Evolutionary conservation across 2,888 invertebrate species (phyloP), one percentile per base, ranked within the genome.

Genomic region (Lathronympha strigana): DNA sequence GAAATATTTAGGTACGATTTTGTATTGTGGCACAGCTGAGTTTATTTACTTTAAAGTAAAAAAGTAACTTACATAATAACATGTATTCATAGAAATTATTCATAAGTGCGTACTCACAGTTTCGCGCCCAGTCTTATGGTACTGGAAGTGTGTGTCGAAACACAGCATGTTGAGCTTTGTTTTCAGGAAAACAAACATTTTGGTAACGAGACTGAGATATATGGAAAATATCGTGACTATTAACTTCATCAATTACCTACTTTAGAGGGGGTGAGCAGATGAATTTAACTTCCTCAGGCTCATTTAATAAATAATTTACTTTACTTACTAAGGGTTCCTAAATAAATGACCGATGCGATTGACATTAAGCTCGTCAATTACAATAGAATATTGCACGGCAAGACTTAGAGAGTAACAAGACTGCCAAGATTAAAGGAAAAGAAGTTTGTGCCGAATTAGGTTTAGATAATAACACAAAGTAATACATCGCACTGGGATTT

Each of bases 91-190:
- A 15, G 54, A 36, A 66, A 54, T 64, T 45, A 58, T 25, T 50
- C 28, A 25, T 45, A 45, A 25, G 47, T 66, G 66, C 38, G 66
- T 38, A 54, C 9, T 38, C 47, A 19, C 11, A 19, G 25, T 31
- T 49, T 74, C 72, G 74, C 76, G 73, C 72, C 76, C 81, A 82
- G 84, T 81, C 83, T 82, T 83, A 75, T 79, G 17, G 36, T 49
- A 61, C 38, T 49, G 53, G 47, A 64, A 64, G 36, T 51, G 28
- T 11, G 31, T 49, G 38, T 54, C 54, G 60, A 40, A 54, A 60
- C 58, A 53, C 60, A 60, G 60, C 51, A 60, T 54, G 54, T 13
- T 54, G 66, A 66, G 61, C 66, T 38, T 54, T 61, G 21, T 54
- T 66, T 28, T 9, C 36, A 28, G 28, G 38, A 45, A 49, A 61